Base-by-base conservation (phyloP, 1,140 invertebrate genomes). In the Drosophila pectinifera region DNA sequence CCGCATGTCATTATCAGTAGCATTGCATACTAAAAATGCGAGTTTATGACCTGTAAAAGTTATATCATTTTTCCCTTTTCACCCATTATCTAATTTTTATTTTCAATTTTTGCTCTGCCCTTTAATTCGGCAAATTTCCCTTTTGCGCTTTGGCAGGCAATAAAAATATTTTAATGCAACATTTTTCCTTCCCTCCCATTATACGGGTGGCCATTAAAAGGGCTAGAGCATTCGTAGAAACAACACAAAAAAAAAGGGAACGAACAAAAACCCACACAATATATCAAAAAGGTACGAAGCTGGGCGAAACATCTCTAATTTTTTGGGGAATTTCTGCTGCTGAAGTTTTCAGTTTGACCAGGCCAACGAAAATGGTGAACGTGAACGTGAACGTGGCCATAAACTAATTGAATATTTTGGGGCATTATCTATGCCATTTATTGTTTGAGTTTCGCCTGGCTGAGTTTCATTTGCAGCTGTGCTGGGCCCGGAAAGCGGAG, bases 121-220 rank as follows among this genome's bases (percentile, higher is more conserved):
- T 81, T 89, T 73, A 78, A 82, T 76, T 78, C 63, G 34, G 62
- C 31, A 77, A 45, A 57, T 62, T 34, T 46, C n/a, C 55, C 38
- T 62, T 70, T 39, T 58, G 43, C 61, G 46, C 73, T 77, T 48
- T 34, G 14, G 51, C 59, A 31, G 61, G 84, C 84, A 88, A 88
- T 88, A 88, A 89, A 88, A 88, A 88, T 88, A 88, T 88, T 88
- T 88, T 89, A 89, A 88, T 88, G 79, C 79, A 83, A 67, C 73
- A 70, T 76, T 88, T 79, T 80, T 68, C 72, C n/a, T 43, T 57
- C 42, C 24, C 10, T 41, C 48, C 36, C 31, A 38, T 24, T 70
- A 69, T 57, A 70, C 42, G 64, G 68, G 46, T 64, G 58, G 24
- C 82, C 73, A 83, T 89, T 83, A 83, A 88, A 86, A 78, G 78